Evolutionary conservation across 2,113 vertebrate genomes (phyloP), one percentile per base, ranked within the genome.

Genomic region (Thalassoma bifasciatum): DNA sequence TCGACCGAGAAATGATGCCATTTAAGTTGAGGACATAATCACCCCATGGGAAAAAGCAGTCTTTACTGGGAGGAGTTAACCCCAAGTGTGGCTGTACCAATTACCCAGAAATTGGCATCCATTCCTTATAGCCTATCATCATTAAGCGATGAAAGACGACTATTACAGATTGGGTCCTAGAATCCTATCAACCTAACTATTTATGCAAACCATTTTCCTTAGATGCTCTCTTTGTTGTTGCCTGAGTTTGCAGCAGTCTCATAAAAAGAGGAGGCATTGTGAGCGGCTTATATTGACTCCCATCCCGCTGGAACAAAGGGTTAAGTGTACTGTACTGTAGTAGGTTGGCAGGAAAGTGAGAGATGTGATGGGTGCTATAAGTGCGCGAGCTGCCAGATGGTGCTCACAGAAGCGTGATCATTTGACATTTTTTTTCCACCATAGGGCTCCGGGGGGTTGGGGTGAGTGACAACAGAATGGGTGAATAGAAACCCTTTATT

Each of bases 351-450:
- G 77, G 44, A 70, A 77, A 76, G 63, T 81, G 78, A 79, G 75
- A 77, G 81, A 86, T 85, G 77, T 85, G 84, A 88, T 79, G 85
- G 82, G 72, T 76, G 82, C 86, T 87, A 74, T 86, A 84, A 91
- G 91, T 86, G 89, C 81, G 72, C 44, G 50, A 78, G 83, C 85
- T 90, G 89, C 92, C 93, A 94, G 92, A 93, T 94, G 93, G 93
- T 93, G 92, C 80, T 92, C 92, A 89, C 84, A 78, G 89, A 90
- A 92, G 89, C 88, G 66, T 93, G 91, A 91, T 90, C 83, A 90
- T 93, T 90, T 89, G 89, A 81, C 84, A 87, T 91, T 90, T 93
- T 80, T 86, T 85, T 75, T 44, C 23, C 34, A 75, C 78, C 83
- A 89, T 91, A 91, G 85, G 86, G 85, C 92, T 91, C 85, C 34